Evolutionary conservation across 2,113 vertebrate genomes (phyloP).

Genomic region (Corvus hawaiiensis): DNA sequence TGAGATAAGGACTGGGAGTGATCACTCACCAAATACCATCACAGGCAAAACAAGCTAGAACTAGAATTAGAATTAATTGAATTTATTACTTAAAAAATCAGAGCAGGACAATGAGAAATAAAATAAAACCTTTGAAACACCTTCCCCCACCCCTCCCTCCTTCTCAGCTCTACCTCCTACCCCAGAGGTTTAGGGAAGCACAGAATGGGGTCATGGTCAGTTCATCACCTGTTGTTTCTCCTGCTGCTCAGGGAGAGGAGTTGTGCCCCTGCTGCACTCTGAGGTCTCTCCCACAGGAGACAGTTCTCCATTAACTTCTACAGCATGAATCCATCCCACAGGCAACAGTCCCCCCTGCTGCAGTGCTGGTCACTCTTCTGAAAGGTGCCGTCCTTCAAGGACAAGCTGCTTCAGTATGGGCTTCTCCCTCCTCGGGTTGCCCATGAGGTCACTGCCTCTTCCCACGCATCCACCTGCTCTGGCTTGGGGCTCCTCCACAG

Average conservation of each 20-base stretch:
- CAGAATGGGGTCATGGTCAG: background rate
- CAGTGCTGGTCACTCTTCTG: background rate
- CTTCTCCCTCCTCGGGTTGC: background rate
- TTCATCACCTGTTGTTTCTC: background rate
- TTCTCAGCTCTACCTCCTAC: background rate
- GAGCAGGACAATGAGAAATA: background rate
- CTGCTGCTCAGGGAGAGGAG: background rate
- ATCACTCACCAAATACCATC: background rate
- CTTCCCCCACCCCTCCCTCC: background rate
- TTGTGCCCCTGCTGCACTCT: background rate
- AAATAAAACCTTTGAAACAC: background rate
- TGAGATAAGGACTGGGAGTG: background rate
- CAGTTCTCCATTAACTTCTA: background rate
- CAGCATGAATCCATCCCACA: background rate
- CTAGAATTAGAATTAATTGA: background rate
- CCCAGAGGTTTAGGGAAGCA: background rate
- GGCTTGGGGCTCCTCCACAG: rapidly evolving
- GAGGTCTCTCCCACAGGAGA: background rate
- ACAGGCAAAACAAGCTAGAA: background rate
- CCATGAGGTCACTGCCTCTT: too few species aligned
- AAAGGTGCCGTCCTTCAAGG: background rate
- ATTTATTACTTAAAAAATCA: background rate
- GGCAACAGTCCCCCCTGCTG: background rate
- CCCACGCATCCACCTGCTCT: background rate
- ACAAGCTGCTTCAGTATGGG: background rate